Conservation (phyloP, 2,888 invertebrate species). For the Dinocampus coccinellae region DNA sequence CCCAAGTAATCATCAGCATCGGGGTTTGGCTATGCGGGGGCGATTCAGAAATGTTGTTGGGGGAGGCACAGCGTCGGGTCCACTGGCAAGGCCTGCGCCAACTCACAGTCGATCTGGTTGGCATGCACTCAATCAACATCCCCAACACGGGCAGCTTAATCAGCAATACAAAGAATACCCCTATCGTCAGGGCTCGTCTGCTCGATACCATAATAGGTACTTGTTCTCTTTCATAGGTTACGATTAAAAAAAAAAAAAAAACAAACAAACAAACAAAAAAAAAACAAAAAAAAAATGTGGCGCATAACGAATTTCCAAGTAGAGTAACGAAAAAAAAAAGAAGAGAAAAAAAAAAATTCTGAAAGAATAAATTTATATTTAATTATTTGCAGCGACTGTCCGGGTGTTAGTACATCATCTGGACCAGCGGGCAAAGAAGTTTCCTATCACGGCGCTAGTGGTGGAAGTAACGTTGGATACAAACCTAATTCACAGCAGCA, state of each 20-base stretch:
- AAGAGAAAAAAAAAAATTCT: background rate
- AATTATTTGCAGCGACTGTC: slow-evolving; percentile 57
- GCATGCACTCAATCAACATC: slow-evolving; percentile 54
- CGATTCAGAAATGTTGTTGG: slow-evolving; percentile 57
- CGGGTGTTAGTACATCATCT: slow-evolving; percentile 63
- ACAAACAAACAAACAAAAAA: too few relatives aligned
- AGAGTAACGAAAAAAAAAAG: too few relatives aligned
- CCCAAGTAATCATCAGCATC: slow-evolving; percentile 59
- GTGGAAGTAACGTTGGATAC: slow-evolving; percentile 62
- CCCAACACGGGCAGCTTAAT: slow-evolving; percentile 51
- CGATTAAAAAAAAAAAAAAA: too few relatives aligned
- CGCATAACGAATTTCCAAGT: background rate
- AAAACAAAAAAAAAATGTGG: too few relatives aligned
- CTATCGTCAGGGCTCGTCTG: slow-evolving; percentile 58
- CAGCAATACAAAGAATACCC: slow-evolving; percentile 63
- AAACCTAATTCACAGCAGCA: slow-evolving; percentile 63
- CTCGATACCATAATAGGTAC: slow-evolving; percentile 61
- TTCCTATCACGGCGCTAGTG: slow-evolving; percentile 63
- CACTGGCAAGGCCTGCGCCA: slow-evolving; percentile 52
- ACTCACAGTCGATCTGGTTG: slow-evolving; percentile 55
- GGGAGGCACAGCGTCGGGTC: slow-evolving; percentile 48
- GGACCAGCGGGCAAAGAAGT: slow-evolving; percentile 64
- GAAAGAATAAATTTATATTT: background rate
- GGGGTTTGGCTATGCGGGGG: slow-evolving; percentile 59
- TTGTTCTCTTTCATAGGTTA: background rate